Conservation (phyloP, 2,888 invertebrate genomes). For the Ormyrus thymus region DNA sequence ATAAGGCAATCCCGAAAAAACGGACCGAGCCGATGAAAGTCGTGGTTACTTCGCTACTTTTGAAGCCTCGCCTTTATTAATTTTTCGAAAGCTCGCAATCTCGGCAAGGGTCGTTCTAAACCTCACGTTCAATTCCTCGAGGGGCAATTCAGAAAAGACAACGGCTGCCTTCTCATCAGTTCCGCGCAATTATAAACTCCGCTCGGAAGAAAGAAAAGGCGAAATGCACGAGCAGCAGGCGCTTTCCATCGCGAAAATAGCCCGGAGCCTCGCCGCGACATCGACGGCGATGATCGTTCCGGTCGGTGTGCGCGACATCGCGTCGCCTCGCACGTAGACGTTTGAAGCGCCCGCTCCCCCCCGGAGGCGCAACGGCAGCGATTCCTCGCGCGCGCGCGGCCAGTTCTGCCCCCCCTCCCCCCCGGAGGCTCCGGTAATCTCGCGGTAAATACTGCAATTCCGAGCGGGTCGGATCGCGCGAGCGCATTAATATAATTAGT, state of each 20-base stretch:
- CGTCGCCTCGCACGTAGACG: background rate
- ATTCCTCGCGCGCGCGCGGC: conserved; percentile 6
- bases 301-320: background rate
- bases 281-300: conserved; percentile 11
- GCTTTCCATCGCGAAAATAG: too few species aligned
- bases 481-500: conserved; percentile 74
- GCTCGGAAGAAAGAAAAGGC: background rate
- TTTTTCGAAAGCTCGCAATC: too few species aligned
- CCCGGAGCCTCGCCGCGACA: background rate
- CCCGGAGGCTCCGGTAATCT: conserved; percentile 65
- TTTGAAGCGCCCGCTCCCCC: conserved; percentile 41
- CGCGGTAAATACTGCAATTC: conserved; percentile 74
- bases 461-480: conserved; percentile 54
- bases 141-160: too few species aligned
- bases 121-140: too few species aligned
- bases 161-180: too few species aligned
- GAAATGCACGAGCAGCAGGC: background rate
- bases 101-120: too few species aligned
- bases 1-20: background rate
- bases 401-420: conserved; percentile 17
- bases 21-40: background rate
- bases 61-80: too few species aligned
- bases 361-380: conserved; percentile 54
- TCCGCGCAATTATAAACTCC: too few species aligned
- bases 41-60: too few species aligned